Evolutionary conservation across 2,113 vertebrate genomes (phyloP).

Genomic region (Amphilophus citrinellus): DNA sequence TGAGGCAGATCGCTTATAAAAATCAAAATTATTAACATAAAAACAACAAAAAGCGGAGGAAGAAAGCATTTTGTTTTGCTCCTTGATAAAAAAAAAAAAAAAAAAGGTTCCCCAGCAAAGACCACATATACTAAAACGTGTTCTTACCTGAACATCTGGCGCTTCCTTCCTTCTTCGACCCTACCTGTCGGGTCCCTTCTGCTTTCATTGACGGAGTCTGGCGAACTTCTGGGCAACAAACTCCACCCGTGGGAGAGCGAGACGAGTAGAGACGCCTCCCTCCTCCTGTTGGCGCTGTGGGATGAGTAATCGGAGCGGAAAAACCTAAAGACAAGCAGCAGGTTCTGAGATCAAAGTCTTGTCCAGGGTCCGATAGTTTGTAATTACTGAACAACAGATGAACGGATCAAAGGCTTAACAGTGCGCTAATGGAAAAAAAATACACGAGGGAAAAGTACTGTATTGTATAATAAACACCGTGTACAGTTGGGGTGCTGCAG

Average conservation of each 20-base stretch:
- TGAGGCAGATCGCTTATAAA: background rate
- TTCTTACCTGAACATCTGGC: conserved; percentile 74
- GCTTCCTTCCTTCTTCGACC: background rate
- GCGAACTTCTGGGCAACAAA: conserved; percentile 37
- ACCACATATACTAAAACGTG: conserved; percentile 28
- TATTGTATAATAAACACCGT: background rate
- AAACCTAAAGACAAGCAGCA: conserved; percentile 68
- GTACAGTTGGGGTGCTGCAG: background rate
- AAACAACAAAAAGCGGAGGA: background rate
- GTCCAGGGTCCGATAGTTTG: conserved; percentile 49
- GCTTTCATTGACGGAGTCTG: conserved; percentile 56
- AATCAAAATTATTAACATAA: background rate
- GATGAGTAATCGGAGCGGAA: conserved; percentile 55
- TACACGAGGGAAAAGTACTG: fast-evolving
- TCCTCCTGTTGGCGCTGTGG: conserved; percentile 1
- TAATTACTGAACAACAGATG: conserved; percentile 65
- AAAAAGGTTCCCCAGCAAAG: background rate
- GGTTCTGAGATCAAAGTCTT: conserved; percentile 74
- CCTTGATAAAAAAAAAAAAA: background rate
- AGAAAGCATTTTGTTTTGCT: background rate
- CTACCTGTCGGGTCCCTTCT: conserved; percentile 35
- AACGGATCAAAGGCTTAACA: conserved; percentile 30
- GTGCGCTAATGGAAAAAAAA: background rate
- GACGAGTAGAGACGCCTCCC: conserved; percentile 38
- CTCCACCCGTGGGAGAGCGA: conserved; percentile 60